Evolutionary conservation across 2,888 invertebrate genomes (phyloP).

Genomic region (Didymodactylos carnosus): DNA sequence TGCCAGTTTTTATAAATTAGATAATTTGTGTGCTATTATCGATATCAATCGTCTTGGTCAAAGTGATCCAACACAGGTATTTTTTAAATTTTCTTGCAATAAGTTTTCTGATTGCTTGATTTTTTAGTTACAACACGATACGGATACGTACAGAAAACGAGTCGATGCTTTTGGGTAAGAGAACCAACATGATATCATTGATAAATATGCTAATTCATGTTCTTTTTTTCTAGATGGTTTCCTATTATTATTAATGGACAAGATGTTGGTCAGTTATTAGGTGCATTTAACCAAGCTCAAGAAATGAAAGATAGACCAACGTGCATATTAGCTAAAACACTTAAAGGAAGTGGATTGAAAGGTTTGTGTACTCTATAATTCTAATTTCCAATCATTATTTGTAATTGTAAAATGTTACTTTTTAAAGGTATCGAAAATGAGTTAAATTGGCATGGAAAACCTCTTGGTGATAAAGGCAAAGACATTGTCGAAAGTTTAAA

Average conservation of each 20-base stretch:
- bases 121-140: constrained; percentile 53
- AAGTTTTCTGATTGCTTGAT: no score
- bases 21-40: constrained; percentile 86
- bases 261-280: constrained; percentile 68
- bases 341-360: constrained; percentile 55
- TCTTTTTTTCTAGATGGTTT: constrained; percentile 35
- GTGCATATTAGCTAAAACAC: constrained; percentile 80
- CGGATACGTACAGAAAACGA: constrained; percentile 17
- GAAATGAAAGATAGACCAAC: constrained; percentile 61
- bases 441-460: constrained; percentile 95
- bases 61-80: constrained; percentile 82
- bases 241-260: constrained; percentile 86
- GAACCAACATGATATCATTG: neutral
- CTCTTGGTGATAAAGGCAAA: constrained; percentile 60
- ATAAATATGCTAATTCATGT: constrained; percentile 10
- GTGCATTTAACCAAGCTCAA: constrained; percentile 55
- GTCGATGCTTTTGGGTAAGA: constrained; percentile 55
- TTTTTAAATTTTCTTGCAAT: no score
- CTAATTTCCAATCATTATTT: no score
- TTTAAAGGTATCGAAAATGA: constrained; percentile 71
- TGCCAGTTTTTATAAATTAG: constrained; percentile 74
- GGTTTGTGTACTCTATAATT: no score
- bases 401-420: no score
- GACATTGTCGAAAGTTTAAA: constrained; percentile 40
- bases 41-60: constrained; percentile 93